Evolutionary conservation across 1,140 invertebrate genomes (phyloP).

Genomic region (Trichogramma pretiosum): DNA sequence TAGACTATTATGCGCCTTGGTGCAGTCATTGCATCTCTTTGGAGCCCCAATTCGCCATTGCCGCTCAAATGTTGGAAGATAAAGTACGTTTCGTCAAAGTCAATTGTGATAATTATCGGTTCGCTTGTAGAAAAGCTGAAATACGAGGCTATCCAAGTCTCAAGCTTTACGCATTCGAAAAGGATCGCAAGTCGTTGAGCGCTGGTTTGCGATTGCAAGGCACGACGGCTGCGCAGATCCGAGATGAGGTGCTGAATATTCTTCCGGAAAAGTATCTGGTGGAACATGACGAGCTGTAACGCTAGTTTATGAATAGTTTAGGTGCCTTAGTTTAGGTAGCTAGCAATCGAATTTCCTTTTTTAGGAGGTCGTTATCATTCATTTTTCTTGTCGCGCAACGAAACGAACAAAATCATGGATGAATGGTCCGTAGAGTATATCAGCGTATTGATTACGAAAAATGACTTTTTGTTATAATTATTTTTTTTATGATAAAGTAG

Average conservation of each 20-base stretch:
- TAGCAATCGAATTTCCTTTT: too few species aligned
- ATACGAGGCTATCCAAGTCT: constrained; percentile 51
- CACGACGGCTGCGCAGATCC: constrained; percentile 21
- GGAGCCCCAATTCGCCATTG: constrained; percentile 59
- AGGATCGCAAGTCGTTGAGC: constrained; percentile 14
- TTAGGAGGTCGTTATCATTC: too few species aligned
- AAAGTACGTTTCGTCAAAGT: constrained; percentile 47
- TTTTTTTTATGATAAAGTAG: too few species aligned
- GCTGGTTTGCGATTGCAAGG: constrained; percentile 19
- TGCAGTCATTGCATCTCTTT: constrained; percentile 64
- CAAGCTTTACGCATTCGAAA: constrained; percentile 26
- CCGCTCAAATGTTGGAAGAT: constrained; percentile 55
- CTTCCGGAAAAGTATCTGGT: not conserved
- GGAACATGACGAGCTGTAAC: constrained; percentile 24
- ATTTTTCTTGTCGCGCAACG: too few species aligned
- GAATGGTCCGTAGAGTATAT: too few species aligned
- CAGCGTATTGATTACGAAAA: too few species aligned
- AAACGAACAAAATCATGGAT: too few species aligned
- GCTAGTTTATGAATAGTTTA: constrained; percentile 1
- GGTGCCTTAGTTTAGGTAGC: constrained; percentile 20
- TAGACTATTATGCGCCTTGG: constrained; percentile 72
- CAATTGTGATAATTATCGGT: constrained; percentile 47
- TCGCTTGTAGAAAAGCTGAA: constrained; percentile 43
- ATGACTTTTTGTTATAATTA: too few species aligned
- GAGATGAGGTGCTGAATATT: constrained; percentile 9